Evolutionary conservation across 2,113 vertebrate genomes (phyloP), one percentile per base, ranked within the genome.

Genomic region (Macroglossus sobrinus): DNA sequence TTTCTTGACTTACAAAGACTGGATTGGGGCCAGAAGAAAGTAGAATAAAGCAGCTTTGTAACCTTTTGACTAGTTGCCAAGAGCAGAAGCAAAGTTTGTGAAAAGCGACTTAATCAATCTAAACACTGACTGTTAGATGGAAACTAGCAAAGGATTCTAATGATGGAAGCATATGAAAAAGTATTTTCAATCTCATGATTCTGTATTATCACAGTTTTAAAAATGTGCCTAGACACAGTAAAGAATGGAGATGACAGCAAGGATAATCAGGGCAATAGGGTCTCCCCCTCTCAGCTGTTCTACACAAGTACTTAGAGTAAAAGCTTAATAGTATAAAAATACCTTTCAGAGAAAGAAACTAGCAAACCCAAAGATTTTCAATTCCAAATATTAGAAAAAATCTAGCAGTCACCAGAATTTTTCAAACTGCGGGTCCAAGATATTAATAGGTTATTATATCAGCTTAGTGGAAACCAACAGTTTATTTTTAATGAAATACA

Each of bases 11-110:
- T 89, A 90, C 87, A 88, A 95, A 95, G 88, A 75, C 76, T 95
- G 47, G 53, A 82, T 0, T 78, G 6, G 66, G 35, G 38, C 71
- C 94, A 97, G 79, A 95, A 93, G 53, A 89, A 63, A 88, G 47
- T 2, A 91, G 91, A 92, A 90, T 95, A 97, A 95, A 95, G 71
- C 50, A 93, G 69, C 69, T 94, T 81, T 92, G 93, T 90, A 90
- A 93, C 15, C 24, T 84, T 88, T 63, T 88, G 75, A 84, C 64
- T 66, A 93, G 47, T 5, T 96, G 84, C 87, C 88, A 97, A 95
- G 40, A 80, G 86, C 38, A 95, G 76, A 92, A 82, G n/a, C 38
- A 63, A 72, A 45, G 45, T 50, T 76, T 81, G 45, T 63, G 38
- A 89, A 72, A 95, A 89, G 43, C 55, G 82, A 93, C 43, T 86